Conservation (phyloP, 2,797 vertebrate species). For the Alexandromys oeconomus region DNA sequence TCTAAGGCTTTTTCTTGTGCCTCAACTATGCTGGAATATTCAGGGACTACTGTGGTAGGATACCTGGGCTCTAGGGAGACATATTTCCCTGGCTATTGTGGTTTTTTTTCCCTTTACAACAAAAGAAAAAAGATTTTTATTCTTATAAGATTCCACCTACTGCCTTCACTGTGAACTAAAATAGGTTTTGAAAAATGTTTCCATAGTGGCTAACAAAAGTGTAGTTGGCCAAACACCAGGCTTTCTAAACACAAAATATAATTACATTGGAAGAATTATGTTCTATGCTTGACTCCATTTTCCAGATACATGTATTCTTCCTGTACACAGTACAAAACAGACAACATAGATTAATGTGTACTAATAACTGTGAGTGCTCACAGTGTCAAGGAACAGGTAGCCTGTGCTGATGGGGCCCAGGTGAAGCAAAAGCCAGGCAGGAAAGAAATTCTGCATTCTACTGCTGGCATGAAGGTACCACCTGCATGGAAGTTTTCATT, state of each 20-base stretch:
- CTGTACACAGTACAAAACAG: slow-evolving; percentile 78
- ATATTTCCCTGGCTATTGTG: background rate
- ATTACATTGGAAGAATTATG: slow-evolving; percentile 87
- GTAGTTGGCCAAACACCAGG: slow-evolving; percentile 84
- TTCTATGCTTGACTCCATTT: slow-evolving; percentile 86
- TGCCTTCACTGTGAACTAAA: slow-evolving; percentile 83
- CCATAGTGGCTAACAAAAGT: slow-evolving; percentile 89
- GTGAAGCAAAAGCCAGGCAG: slow-evolving; percentile 30
- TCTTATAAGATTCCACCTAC: slow-evolving; percentile 72
- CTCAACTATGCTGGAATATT: background rate
- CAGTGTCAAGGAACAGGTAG: slow-evolving; percentile 64
- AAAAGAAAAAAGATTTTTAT: slow-evolving; percentile 68
- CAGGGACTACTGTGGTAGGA: background rate
- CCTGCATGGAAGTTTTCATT: slow-evolving; percentile 89
- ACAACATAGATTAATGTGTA: slow-evolving; percentile 82
- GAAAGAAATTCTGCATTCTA: slow-evolving; percentile 81
- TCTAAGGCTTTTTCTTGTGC: background rate
- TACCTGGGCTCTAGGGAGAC: background rate
- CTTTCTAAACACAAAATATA: slow-evolving; percentile 87
- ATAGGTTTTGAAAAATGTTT: slow-evolving; percentile 88
- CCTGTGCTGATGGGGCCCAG: background rate
- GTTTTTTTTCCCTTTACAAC: slow-evolving; percentile 63
- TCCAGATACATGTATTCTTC: slow-evolving; percentile 86
- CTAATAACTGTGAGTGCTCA: slow-evolving; percentile 75
- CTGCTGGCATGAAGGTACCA: slow-evolving; percentile 86